Conservation (phyloP, 2,888 invertebrate species). For the Andricus curvator region DNA sequence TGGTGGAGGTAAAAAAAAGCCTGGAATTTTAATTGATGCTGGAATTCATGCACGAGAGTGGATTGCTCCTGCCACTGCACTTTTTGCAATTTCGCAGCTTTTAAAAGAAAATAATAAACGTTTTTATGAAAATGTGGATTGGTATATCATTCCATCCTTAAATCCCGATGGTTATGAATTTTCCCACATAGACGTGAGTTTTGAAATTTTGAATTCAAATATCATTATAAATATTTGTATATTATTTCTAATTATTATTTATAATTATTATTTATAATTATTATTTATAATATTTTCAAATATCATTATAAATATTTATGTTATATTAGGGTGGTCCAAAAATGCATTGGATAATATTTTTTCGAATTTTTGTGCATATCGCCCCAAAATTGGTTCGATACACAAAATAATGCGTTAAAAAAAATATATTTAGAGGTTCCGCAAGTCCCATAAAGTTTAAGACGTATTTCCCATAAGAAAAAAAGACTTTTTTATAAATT, state of each 20-base stretch:
- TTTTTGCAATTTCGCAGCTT: slow-evolving; percentile 82
- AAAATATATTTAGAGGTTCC: too few species aligned
- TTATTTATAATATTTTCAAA: too few species aligned
- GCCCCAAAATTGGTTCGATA: too few species aligned
- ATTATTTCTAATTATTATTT: too few species aligned
- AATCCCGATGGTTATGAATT: slow-evolving; percentile 87
- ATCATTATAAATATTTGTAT: background rate
- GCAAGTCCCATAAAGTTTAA: too few species aligned
- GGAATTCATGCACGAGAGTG: slow-evolving; percentile 85
- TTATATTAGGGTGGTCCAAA: too few species aligned
- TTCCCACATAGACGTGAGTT: slow-evolving; percentile 69
- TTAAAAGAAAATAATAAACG: slow-evolving; percentile 78
- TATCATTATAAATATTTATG: background rate
- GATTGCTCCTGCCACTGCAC: slow-evolving; percentile 82
- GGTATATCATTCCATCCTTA: slow-evolving; percentile 83
- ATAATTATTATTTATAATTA: too few species aligned
- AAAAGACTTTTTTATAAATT: too few species aligned
- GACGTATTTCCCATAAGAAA: too few species aligned
- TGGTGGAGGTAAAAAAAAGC: slow-evolving; percentile 79
- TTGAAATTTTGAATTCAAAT: background rate
- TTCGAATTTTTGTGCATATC: too few species aligned
- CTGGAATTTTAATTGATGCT: slow-evolving; percentile 82
- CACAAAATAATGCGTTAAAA: too few species aligned
- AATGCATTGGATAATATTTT: too few species aligned
- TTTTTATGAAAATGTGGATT: slow-evolving; percentile 82